These are phyloP conservation scores for Pammene fasciana DNA, from an alignment of 2,888 invertebrate species.

Conservation along the genomic window DNA sequence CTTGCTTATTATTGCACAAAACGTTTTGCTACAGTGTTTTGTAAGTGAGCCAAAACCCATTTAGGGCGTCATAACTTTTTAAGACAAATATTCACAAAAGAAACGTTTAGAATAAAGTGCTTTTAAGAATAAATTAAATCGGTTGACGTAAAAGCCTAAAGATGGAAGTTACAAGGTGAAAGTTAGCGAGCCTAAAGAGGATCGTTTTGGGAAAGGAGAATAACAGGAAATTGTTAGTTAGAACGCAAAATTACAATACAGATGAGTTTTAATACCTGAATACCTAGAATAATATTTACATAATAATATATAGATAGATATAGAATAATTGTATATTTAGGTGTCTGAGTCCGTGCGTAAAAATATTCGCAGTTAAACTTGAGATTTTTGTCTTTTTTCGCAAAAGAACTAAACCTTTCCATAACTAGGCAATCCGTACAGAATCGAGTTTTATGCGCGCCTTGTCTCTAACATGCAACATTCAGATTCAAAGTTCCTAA, in stretches of 20 bases:
- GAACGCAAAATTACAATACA: neutral
- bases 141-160: constrained; percentile 24
- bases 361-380: too few species aligned
- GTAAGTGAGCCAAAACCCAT: constrained; percentile 40
- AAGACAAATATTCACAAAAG: constrained; percentile 38
- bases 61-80: constrained; percentile 31
- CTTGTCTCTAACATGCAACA: too few species aligned
- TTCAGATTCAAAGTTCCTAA: too few species aligned
- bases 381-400: too few species aligned
- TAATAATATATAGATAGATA: too few species aligned
- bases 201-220: neutral
- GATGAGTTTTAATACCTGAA: too few species aligned
- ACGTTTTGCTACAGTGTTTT: constrained; percentile 31
- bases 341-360: too few species aligned
- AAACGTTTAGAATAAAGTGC: constrained; percentile 19
- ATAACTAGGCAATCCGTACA: too few species aligned
- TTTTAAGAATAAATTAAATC: constrained; percentile 31
- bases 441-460: too few species aligned
- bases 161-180: constrained; percentile 27
- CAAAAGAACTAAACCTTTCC: too few species aligned
- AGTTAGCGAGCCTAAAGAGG: constrained; percentile 14
- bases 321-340: too few species aligned
- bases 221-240: constrained; percentile 8
- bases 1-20: constrained; percentile 34
- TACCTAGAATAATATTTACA: too few species aligned